A percentile compares a stretch with the other conserved stretches of the same genome.
Evolutionary conservation across 2,113 vertebrate species (phyloP).

Genomic region (Galbula dea): DNA sequence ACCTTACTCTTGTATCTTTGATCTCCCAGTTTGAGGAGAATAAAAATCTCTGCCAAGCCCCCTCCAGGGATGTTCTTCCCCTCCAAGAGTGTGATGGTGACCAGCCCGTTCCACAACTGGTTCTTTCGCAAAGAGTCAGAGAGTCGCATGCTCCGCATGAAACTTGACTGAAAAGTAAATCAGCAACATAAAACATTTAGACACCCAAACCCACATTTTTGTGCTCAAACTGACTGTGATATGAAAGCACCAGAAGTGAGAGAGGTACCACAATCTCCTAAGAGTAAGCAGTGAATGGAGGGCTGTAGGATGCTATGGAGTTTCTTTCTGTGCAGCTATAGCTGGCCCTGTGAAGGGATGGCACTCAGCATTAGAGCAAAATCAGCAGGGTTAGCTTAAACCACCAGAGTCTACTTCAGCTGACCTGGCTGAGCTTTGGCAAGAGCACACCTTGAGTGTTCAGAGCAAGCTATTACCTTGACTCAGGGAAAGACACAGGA

Average conservation of each 20-base stretch:
- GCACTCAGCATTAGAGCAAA: background rate
- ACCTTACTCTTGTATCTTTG: constrained; percentile 97
- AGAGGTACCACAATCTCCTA: background rate
- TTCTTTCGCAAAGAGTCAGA: constrained; percentile 81
- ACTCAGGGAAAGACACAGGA: background rate
- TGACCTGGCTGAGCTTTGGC: background rate
- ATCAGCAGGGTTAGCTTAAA: background rate
- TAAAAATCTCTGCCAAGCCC: constrained; percentile 82
- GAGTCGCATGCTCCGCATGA: constrained; percentile 66
- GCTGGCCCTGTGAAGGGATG: rapidly evolving
- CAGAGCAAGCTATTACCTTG: background rate
- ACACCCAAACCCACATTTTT: background rate
- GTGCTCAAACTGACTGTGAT: background rate
- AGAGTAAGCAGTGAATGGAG: background rate
- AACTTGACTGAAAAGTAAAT: constrained; percentile 62
- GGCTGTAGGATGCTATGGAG: background rate
- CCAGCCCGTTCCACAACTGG: constrained; percentile 87
- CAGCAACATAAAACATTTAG: background rate
- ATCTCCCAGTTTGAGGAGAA: constrained; percentile 88
- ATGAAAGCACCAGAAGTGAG: background rate
- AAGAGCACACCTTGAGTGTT: rapidly evolving
- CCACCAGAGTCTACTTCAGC: background rate
- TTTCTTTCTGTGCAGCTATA: rapidly evolving
- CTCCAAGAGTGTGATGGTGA: constrained; percentile 87
- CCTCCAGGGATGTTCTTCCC: constrained; percentile 84